phyloP scores from a whole-genome alignment of 2,113 vertebrate genomes.

The Meriones unguiculatus region DNA sequence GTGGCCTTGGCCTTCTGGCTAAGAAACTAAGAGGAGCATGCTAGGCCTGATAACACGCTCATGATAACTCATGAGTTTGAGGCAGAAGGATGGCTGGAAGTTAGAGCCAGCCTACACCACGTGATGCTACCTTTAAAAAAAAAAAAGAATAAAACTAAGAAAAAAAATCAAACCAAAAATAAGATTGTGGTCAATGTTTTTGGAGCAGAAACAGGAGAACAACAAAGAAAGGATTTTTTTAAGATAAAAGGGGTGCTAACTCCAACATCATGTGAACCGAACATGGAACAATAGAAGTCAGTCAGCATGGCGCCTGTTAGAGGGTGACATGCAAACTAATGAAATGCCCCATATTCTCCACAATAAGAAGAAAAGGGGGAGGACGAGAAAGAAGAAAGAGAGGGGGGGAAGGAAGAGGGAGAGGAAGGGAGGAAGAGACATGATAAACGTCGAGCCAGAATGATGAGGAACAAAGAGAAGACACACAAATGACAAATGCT shows the following conservation, averaged over 20 bases:
- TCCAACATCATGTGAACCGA: not conserved
- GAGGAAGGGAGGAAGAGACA: not conserved
- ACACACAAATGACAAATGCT: not conserved
- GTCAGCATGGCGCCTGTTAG: not conserved
- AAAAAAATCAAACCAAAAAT: conserved; percentile 23
- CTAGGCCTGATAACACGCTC: not conserved
- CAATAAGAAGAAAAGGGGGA: not conserved
- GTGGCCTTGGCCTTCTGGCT: not conserved
- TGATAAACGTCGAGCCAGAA: not conserved
- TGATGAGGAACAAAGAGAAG: not conserved
- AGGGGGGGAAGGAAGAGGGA: not conserved
- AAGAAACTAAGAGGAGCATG: not conserved
- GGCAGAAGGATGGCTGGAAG: not conserved
- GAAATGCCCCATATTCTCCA: not conserved
- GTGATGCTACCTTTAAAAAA: not conserved
- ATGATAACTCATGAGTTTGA: too few relatives aligned
- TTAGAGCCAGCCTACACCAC: not conserved
- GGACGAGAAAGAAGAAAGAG: not conserved
- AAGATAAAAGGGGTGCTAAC: not conserved
- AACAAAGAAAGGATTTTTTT: not conserved
- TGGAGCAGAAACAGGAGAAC: conserved; percentile 6
- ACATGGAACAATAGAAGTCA: not conserved
- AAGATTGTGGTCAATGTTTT: not conserved
- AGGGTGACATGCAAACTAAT: not conserved
- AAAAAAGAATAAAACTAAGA: not conserved